Conservation (phyloP, 2,797 vertebrate species). For the Periparus ater region DNA sequence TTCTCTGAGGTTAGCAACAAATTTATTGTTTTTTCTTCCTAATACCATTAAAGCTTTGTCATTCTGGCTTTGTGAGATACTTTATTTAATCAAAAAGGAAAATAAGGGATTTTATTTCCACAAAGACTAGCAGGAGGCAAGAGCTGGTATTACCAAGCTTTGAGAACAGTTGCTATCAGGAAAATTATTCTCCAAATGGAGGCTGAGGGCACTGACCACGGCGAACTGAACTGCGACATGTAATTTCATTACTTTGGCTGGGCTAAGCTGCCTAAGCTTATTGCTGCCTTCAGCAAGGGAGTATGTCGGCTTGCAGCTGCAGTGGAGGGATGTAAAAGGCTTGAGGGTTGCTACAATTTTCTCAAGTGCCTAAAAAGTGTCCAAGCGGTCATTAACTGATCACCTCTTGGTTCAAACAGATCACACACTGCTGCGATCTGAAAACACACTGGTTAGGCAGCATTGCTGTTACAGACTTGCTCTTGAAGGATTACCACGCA, state of each 20-base stretch:
- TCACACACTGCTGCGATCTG: not conserved
- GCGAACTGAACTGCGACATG: not conserved
- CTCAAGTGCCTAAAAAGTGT: not conserved
- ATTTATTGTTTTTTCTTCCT: not conserved
- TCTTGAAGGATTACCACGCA: not conserved
- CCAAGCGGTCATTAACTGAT: not conserved
- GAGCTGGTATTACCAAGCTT: not conserved
- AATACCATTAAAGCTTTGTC: not conserved
- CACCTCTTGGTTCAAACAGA: not conserved
- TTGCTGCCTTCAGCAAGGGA: not conserved
- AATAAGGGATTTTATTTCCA: not conserved
- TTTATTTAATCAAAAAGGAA: conserved; percentile 31
- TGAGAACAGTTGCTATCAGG: conserved; percentile 6
- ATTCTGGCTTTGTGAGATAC: not conserved
- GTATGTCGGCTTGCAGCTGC: not conserved
- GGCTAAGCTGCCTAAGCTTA: not conserved
- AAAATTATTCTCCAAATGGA: conserved; percentile 19
- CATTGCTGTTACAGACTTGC: not conserved
- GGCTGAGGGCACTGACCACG: not conserved
- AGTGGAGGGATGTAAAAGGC: not conserved
- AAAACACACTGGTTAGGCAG: not conserved
- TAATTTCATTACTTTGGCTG: conserved; percentile 31
- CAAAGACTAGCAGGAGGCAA: not conserved
- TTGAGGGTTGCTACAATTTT: not conserved
- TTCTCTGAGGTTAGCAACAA: not conserved